phyloP scores from a whole-genome alignment of 2,888 invertebrate genomes.

The Drosophila testacea region DNA sequence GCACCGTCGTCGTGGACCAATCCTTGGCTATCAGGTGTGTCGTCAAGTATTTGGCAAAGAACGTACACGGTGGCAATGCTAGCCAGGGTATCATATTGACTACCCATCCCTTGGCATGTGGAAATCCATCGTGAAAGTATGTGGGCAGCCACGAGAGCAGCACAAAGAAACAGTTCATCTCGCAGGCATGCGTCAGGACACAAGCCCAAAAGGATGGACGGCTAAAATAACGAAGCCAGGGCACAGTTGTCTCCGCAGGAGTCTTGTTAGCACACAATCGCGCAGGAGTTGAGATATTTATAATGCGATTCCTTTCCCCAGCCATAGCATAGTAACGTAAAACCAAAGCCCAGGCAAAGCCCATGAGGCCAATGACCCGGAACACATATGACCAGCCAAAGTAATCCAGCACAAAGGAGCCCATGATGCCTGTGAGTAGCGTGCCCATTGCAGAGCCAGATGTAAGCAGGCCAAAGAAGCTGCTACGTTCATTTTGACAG shows the following conservation, averaged over 20 bases:
- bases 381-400: constrained; percentile 89
- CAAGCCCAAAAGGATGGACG: constrained; percentile 90
- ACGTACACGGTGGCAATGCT: constrained; percentile 88
- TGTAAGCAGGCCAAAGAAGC: constrained; percentile 88
- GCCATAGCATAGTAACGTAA: constrained; percentile 87
- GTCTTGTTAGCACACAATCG: constrained; percentile 83
- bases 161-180: constrained; percentile 90
- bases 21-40: constrained; percentile 87
- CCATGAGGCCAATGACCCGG: constrained; percentile 87
- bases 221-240: constrained; percentile 87
- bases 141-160: constrained; percentile 90
- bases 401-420: constrained; percentile 88
- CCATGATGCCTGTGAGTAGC: constrained; percentile 88
- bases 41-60: constrained; percentile 88
- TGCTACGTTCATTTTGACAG: constrained; percentile 88
- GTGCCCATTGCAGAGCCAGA: constrained; percentile 88
- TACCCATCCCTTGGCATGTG: constrained; percentile 89
- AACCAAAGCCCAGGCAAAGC: constrained; percentile 87
- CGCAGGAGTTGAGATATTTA: constrained; percentile 84
- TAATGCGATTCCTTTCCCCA: constrained; percentile 83
- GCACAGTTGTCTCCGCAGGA: constrained; percentile 85
- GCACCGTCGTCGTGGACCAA: constrained; percentile 86
- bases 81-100: constrained; percentile 91
- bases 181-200: constrained; percentile 89
- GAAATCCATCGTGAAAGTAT: constrained; percentile 90